phyloP scores from a whole-genome alignment of 2,888 invertebrate genomes.

The Anaspis maculata region DNA sequence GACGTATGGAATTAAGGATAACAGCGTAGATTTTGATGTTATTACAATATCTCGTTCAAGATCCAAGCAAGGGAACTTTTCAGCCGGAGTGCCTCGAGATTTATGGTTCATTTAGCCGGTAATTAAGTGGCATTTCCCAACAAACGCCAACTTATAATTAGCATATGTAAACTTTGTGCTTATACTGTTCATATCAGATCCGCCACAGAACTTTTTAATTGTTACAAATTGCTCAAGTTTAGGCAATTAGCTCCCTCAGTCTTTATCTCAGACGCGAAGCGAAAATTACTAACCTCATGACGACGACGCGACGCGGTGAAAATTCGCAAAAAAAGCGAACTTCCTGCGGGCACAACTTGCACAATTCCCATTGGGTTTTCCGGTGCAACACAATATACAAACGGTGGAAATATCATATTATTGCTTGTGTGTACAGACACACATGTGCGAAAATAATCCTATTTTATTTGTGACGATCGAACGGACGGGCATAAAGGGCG shows the following conservation, averaged over 20 bases:
- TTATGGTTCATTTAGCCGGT: constrained; percentile 36
- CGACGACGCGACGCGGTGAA: background rate
- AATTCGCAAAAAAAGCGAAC: constrained; percentile 5
- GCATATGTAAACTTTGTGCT: constrained; percentile 43
- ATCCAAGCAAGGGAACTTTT: too few relatives aligned
- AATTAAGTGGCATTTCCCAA: constrained; percentile 39
- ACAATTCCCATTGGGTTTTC: constrained; percentile 9
- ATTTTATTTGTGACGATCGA: constrained; percentile 36
- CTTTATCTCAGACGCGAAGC: background rate
- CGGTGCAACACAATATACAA: constrained; percentile 13
- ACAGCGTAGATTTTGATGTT: too few relatives aligned
- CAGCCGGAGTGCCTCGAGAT: too few relatives aligned
- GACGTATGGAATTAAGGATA: too few relatives aligned
- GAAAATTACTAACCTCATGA: background rate
- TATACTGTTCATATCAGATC: constrained; percentile 35
- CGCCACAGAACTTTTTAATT: constrained; percentile 34
- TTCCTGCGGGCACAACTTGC: constrained; percentile 2
- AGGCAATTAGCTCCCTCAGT: constrained; percentile 8
- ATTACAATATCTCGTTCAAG: too few relatives aligned
- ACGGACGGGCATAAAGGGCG: constrained; percentile 32
- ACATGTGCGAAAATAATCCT: constrained; percentile 38
- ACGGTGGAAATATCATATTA: too few relatives aligned
- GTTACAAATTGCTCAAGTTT: constrained; percentile 39
- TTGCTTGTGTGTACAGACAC: too few relatives aligned
- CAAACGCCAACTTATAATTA: constrained; percentile 42